These are phyloP conservation scores for Metaphire vulgaris DNA, from an alignment of 1,140 invertebrate genomes.

Conservation along the genomic window DNA sequence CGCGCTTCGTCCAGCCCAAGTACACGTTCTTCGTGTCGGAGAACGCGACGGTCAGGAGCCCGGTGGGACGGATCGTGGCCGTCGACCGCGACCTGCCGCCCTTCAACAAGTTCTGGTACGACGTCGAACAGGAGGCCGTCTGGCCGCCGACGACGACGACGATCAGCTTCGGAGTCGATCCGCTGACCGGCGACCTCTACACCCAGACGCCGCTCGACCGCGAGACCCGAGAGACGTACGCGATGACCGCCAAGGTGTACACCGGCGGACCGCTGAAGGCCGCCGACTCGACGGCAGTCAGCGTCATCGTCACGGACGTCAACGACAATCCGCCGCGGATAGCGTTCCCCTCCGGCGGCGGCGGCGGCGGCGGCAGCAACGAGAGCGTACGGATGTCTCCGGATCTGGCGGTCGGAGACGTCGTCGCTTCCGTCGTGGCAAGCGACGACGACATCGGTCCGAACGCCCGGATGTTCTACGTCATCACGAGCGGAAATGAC, in stretches of 20 bases:
- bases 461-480: constrained; percentile 54
- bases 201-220: constrained; percentile 3
- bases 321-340: constrained; percentile 86
- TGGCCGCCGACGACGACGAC: too few species aligned
- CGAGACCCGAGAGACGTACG: constrained; percentile 10
- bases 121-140: background rate
- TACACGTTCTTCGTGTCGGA: background rate
- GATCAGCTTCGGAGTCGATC: background rate
- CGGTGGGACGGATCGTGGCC: background rate
- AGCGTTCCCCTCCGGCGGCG: constrained; percentile 66
- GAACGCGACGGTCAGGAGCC: background rate
- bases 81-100: constrained; percentile 6
- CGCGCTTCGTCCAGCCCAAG: constrained; percentile 68
- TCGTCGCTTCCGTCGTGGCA: constrained; percentile 56
- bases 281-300: constrained; percentile 47
- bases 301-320: constrained; percentile 49
- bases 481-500: constrained; percentile 77
- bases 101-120: background rate
- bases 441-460: constrained; percentile 27
- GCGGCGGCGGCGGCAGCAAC: constrained; percentile 60
- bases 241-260: constrained; percentile 14
- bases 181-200: constrained; percentile 2
- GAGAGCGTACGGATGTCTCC: constrained; percentile 57
- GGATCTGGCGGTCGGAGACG: background rate
- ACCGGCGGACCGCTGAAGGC: constrained; percentile 5